phyloP scores from a whole-genome alignment of 2,113 vertebrate genomes.

The Riparia riparia region DNA sequence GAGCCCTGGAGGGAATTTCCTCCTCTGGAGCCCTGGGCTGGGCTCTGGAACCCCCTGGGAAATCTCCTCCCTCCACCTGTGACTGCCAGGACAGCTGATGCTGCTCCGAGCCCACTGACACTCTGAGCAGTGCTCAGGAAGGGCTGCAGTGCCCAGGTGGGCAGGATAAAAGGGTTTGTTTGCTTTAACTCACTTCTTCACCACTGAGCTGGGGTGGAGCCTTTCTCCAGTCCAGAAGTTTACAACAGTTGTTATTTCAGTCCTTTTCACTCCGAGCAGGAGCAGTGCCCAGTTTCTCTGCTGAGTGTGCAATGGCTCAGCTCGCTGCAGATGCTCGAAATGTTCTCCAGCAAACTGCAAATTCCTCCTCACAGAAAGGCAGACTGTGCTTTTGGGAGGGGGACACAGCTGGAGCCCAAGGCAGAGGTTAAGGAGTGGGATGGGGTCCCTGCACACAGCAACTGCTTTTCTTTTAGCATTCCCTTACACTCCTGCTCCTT shows the following conservation, averaged over 20 bases:
- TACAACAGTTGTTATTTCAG: neutral
- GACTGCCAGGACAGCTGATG: neutral
- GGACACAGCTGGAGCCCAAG: neutral
- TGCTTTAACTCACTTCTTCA: neutral
- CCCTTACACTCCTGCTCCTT: neutral
- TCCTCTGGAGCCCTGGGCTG: fast-evolving
- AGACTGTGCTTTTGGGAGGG: neutral
- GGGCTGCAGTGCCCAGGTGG: neutral
- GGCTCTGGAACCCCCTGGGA: neutral
- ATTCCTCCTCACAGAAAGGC: neutral
- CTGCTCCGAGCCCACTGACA: fast-evolving
- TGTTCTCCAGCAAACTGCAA: neutral
- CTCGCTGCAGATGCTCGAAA: neutral
- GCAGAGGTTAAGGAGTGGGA: neutral
- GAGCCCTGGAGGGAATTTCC: neutral
- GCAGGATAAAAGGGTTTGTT: neutral
- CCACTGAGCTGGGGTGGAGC: neutral
- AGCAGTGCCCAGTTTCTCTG: neutral
- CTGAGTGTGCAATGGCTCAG: neutral
- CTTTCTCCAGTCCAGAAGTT: neutral
- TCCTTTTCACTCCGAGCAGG: neutral
- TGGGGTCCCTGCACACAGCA: neutral
- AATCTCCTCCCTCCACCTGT: neutral
- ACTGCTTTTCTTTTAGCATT: neutral
- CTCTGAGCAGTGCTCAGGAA: neutral